Evolutionary conservation across 2,113 vertebrate species (phyloP).

Genomic region (Lucifuga dentata): DNA sequence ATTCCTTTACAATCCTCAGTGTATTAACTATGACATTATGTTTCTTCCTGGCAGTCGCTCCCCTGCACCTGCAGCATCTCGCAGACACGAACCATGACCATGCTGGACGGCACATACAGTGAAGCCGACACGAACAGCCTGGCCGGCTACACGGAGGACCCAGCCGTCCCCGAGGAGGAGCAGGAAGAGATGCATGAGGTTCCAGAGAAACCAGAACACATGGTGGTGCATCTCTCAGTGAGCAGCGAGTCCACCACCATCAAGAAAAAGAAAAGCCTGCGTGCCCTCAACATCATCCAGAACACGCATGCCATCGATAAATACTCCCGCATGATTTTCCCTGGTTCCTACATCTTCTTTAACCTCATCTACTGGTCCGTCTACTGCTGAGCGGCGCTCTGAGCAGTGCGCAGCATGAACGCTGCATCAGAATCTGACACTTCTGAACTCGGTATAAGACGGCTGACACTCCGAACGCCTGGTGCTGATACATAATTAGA

Average conservation of each 20-base stretch:
- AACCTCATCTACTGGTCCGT: conserved; percentile 98
- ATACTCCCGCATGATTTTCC: conserved; percentile 95
- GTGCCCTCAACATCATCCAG: conserved; percentile 89
- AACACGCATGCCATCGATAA: conserved; percentile 96
- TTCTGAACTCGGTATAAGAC: background rate
- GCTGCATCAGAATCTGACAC: conserved; percentile 3
- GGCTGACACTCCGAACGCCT: conserved; percentile 11
- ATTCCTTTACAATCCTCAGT: background rate
- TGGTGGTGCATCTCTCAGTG: conserved; percentile 90
- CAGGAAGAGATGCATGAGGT: conserved; percentile 82
- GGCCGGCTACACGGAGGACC: conserved; percentile 89
- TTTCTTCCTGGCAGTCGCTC: conserved; percentile 76
- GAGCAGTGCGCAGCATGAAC: background rate
- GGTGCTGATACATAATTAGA: background rate
- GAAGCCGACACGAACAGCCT: conserved; percentile 94
- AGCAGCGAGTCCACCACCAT: conserved; percentile 86
- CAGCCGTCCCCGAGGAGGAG: conserved; percentile 85
- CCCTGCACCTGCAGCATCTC: conserved; percentile 90
- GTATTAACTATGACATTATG: background rate
- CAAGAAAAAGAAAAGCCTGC: conserved; percentile 90
- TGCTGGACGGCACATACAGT: conserved; percentile 91
- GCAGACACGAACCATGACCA: conserved; percentile 88
- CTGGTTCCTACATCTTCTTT: conserved; percentile 95
- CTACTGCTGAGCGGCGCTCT: conserved; percentile 86
- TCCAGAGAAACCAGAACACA: conserved; percentile 88